phyloP scores from a whole-genome alignment of 2,888 invertebrate genomes.

The Spisula subtruncata region DNA sequence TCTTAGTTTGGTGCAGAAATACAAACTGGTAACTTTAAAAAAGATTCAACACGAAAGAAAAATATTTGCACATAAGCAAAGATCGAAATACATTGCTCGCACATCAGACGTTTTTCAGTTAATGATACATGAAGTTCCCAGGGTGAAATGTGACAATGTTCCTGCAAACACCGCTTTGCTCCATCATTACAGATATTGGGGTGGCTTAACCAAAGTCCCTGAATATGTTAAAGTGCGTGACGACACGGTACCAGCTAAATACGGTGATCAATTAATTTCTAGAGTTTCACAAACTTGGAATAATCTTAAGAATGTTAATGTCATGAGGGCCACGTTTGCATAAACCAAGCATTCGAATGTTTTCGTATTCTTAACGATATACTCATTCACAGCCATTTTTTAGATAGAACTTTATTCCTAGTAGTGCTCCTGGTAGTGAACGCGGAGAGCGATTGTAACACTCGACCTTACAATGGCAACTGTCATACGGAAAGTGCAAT shows the following conservation, averaged over 20 bases:
- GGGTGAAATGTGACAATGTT: slow-evolving; percentile 53
- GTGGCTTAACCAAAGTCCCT: slow-evolving; percentile 60
- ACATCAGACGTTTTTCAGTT: slow-evolving; percentile 72
- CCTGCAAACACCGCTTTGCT: slow-evolving; percentile 65
- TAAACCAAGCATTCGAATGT: too few relatives aligned
- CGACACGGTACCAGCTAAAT: slow-evolving; percentile 58
- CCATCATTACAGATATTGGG: slow-evolving; percentile 82
- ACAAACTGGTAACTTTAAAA: slow-evolving; percentile 73
- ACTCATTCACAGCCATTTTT: too few relatives aligned
- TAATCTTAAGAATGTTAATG: background rate
- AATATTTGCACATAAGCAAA: slow-evolving; percentile 59
- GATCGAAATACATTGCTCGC: slow-evolving; percentile 80
- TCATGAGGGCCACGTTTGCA: too few relatives aligned
- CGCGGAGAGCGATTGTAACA: too few relatives aligned
- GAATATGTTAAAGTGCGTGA: slow-evolving; percentile 56
- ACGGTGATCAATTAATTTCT: slow-evolving; percentile 29
- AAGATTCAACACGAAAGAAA: slow-evolving; percentile 74
- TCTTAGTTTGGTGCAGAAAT: slow-evolving; percentile 67
- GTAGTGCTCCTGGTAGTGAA: too few relatives aligned
- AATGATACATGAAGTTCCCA: slow-evolving; percentile 79
- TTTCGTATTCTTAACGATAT: too few relatives aligned
- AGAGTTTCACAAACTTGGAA: background rate
- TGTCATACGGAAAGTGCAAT: too few relatives aligned
- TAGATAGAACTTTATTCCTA: too few relatives aligned
- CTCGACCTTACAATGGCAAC: too few relatives aligned